These are phyloP conservation scores for Carapus acus DNA, from an alignment of 2,797 vertebrate genomes.

Conservation along the genomic window DNA sequence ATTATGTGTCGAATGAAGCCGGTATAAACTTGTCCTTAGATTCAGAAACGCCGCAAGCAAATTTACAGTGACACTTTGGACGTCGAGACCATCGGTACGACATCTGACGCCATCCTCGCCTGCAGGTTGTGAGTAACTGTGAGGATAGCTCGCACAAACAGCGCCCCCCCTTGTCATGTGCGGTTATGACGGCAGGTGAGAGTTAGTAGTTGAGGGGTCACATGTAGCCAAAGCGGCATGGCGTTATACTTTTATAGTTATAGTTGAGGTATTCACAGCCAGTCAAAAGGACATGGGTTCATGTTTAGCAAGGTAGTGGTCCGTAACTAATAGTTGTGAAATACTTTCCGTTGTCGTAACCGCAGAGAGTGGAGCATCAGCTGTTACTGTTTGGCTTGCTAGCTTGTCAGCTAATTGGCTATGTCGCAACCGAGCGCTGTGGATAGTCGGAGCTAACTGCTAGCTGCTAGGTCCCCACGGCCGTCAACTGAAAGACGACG, in stretches of 20 bases:
- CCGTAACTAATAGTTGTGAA: neutral
- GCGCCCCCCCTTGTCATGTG: conserved; percentile 49
- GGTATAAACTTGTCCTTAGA: no score
- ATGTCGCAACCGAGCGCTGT: conserved; percentile 58
- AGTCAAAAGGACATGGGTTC: neutral
- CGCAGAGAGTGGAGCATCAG: neutral
- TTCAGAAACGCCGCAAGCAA: no score
- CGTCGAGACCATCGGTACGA: no score
- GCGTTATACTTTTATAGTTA: conserved; percentile 17
- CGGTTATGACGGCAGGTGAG: conserved; percentile 31
- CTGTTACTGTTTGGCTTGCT: conserved; percentile 19
- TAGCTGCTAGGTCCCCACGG: conserved; percentile 19
- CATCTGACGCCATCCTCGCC: no score
- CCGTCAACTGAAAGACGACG: conserved; percentile 14
- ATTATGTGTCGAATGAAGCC: no score
- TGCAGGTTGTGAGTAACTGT: neutral
- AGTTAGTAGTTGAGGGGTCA: conserved; percentile 59
- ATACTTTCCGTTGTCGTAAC: neutral
- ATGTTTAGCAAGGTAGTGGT: neutral
- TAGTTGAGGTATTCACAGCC: neutral
- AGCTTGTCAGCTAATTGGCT: conserved; percentile 28
- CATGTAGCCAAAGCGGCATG: conserved; percentile 26
- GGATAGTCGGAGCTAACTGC: conserved; percentile 37
- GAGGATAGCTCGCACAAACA: conserved; percentile 27
- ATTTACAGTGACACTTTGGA: no score